phyloP scores from a whole-genome alignment of 1,140 invertebrate species.

The Diplogasteroides magnus region DNA sequence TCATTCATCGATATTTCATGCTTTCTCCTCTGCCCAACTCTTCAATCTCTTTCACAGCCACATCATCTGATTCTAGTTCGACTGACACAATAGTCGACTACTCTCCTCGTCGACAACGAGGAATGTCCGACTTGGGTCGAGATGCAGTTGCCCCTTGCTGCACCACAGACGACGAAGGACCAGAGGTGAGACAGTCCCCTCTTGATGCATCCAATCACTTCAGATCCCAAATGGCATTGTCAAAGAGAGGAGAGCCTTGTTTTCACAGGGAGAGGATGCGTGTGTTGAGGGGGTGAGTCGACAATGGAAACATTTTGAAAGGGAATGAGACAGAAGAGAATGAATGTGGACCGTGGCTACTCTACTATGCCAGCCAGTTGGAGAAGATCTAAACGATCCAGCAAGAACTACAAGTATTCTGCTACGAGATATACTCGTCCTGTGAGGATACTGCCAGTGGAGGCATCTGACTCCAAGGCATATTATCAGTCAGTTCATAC shows the following conservation, averaged over 20 bases:
- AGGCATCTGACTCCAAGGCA: not conserved
- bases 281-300: no score
- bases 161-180: not conserved
- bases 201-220: not conserved
- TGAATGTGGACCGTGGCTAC: not conserved
- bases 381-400: not conserved
- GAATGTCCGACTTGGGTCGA: no score
- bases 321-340: no score
- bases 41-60: not conserved
- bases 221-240: not conserved
- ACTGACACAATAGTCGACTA: not conserved
- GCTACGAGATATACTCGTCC: no score
- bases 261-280: not conserved
- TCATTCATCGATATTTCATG: not conserved
- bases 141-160: not conserved
- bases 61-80: not conserved
- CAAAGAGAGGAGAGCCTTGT: not conserved
- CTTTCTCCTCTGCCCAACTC: not conserved
- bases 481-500: not conserved
- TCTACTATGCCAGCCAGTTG: not conserved
- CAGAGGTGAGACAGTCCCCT: not conserved
- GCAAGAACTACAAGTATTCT: not conserved
- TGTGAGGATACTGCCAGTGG: no score
- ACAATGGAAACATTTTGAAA: no score
- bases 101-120: not conserved